These are phyloP conservation scores for human DNA, from an alignment of 2,113 vertebrate species.

Conservation along the genomic window DNA sequence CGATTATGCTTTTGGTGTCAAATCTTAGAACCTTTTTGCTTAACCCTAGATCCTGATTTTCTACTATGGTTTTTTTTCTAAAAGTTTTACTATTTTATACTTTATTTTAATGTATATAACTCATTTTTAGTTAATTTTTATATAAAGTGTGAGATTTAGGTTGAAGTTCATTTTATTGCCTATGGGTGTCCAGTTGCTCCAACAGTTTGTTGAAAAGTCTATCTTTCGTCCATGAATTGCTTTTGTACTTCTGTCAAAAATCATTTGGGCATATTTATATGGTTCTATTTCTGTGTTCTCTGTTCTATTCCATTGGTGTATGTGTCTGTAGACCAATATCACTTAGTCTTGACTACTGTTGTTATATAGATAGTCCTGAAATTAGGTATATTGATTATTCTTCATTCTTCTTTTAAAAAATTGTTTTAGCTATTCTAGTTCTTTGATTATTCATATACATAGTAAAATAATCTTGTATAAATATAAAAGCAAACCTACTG, in stretches of 20 bases:
- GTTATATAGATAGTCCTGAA: not conserved
- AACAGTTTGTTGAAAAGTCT: not conserved
- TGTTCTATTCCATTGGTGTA: not conserved
- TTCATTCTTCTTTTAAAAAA: conserved; percentile 6
- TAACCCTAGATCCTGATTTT: not conserved
- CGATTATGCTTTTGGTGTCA: not conserved
- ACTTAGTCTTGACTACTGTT: not conserved
- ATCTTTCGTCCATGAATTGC: not conserved
- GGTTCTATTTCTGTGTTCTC: not conserved
- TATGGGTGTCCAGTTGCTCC: not conserved
- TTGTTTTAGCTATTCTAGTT: not conserved
- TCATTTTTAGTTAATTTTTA: not conserved
- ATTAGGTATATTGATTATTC: not conserved
- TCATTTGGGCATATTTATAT: not conserved
- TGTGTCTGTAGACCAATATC: not conserved
- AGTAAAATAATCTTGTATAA: not conserved
- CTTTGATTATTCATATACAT: not conserved
- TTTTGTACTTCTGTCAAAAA: not conserved
- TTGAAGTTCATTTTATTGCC: not conserved
- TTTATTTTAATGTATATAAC: conserved; percentile 14
- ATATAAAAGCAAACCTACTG: not conserved
- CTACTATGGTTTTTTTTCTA: not conserved
- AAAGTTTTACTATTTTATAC: not conserved
- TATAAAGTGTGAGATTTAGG: not conserved
- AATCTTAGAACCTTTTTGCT: not conserved